Percentiles rank a stretch among this genome's conserved stretches.
These are phyloP conservation scores for Oscheius sp. DNA, from an alignment of 2,888 invertebrate genomes.

Conservation along the genomic window DNA sequence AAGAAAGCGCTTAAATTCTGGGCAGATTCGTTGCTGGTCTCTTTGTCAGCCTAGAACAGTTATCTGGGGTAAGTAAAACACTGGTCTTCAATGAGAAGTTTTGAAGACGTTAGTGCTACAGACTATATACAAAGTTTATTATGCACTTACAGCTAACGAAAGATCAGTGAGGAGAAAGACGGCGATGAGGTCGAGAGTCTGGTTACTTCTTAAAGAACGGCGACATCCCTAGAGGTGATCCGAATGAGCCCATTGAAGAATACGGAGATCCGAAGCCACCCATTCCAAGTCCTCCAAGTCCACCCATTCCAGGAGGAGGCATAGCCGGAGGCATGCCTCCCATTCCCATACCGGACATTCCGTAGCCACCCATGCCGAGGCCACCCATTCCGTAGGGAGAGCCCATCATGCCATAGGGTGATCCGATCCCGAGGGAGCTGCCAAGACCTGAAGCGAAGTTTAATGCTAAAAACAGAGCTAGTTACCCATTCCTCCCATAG, in stretches of 20 bases:
- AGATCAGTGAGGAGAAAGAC: constrained; percentile 31
- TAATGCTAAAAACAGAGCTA: background rate
- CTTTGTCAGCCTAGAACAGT: background rate
- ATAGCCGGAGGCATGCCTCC: constrained; percentile 29
- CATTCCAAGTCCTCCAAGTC: constrained; percentile 19
- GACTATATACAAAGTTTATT: constrained; percentile 10
- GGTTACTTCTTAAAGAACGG: constrained; percentile 23
- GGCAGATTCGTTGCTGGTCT: background rate
- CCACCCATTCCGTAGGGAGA: constrained; percentile 29
- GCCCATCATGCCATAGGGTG: constrained; percentile 29
- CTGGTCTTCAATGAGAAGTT: too few species aligned
- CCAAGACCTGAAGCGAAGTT: background rate
- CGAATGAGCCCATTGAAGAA: constrained; percentile 9
- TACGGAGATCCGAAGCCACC: constrained; percentile 28
- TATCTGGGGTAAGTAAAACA: too few species aligned
- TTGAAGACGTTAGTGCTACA: too few species aligned
- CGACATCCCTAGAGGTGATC: constrained; percentile 9
- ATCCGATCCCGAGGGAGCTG: constrained; percentile 9
- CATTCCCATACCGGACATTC: constrained; percentile 18
- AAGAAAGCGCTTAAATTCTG: constrained; percentile 1
- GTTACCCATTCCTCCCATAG: constrained; percentile 25
- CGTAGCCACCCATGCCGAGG: constrained; percentile 27
- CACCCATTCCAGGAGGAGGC: constrained; percentile 30
- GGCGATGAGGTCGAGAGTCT: background rate
- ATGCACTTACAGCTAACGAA: background rate